These are phyloP conservation scores for Rhinopomastus cyanomelas DNA, from an alignment of 2,113 vertebrate species.

Conservation along the genomic window DNA sequence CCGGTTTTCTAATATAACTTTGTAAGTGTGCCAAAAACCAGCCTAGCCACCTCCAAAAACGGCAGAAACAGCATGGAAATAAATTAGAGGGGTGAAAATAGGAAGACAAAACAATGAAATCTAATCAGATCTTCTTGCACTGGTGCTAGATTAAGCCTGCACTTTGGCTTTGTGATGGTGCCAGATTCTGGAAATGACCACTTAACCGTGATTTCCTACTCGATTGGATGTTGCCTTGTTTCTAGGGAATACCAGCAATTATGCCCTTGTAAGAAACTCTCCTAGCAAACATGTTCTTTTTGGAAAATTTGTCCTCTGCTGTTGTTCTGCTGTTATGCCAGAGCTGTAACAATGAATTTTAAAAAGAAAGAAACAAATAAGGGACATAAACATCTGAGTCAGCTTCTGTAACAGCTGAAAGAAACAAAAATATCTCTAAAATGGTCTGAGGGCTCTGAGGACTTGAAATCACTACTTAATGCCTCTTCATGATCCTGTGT, in stretches of 20 bases:
- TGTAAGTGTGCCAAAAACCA: no score
- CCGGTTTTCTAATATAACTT: no score
- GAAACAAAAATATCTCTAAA: background rate
- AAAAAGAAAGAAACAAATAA: background rate
- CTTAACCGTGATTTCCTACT: no score
- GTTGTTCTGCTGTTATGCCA: background rate
- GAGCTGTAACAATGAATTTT: background rate
- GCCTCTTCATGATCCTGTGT: background rate
- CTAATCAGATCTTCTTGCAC: no score
- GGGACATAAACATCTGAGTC: background rate
- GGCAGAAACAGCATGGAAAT: no score
- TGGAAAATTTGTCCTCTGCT: background rate
- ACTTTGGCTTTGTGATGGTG: no score
- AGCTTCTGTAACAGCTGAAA: background rate
- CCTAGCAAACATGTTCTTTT: background rate
- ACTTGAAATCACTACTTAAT: background rate
- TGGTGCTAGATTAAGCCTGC: no score
- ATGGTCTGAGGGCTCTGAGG: background rate
- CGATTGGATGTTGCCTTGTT: no score
- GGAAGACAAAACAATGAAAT: no score
- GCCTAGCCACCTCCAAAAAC: no score
- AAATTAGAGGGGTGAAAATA: no score
- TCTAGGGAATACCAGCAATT: background rate
- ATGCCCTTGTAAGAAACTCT: background rate
- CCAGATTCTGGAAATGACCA: no score